Conservation (phyloP, 2,797 vertebrate genomes). For the Gambelia wislizenii region DNA sequence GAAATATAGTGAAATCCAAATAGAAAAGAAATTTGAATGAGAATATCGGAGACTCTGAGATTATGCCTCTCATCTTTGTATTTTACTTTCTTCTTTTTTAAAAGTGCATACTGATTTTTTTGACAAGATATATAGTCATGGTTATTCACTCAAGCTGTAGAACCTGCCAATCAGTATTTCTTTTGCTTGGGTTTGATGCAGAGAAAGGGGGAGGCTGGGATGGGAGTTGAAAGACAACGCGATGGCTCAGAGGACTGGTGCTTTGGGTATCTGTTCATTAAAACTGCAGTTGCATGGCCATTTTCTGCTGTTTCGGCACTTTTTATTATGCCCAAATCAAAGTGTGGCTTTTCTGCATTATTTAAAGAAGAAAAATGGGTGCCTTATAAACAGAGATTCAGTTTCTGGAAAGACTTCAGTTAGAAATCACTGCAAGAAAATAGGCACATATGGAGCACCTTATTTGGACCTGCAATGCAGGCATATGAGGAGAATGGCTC, state of each 20-base stretch:
- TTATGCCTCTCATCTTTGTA: conserved; percentile 75
- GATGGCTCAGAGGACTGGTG: conserved; percentile 49
- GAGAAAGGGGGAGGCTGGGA: conserved; percentile 61
- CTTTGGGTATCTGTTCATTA: conserved; percentile 71
- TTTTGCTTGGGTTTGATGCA: conserved; percentile 70
- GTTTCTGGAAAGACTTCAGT: conserved; percentile 56
- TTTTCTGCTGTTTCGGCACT: conserved; percentile 70
- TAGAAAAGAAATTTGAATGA: conserved; percentile 76
- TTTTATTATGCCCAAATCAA: conserved; percentile 67
- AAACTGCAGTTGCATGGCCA: conserved; percentile 60
- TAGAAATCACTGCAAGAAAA: conserved; percentile 46
- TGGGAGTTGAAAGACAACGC: conserved; percentile 61
- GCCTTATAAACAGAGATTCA: conserved; percentile 72
- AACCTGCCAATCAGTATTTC: conserved; percentile 72
- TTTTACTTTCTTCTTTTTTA: conserved; percentile 75
- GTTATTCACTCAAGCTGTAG: conserved; percentile 68
- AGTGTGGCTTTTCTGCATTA: conserved; percentile 39
- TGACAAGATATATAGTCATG: conserved; percentile 75
- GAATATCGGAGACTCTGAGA: conserved; percentile 69
- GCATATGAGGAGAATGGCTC: not conserved
- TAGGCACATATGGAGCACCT: conserved; percentile 47
- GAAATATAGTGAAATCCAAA: conserved; percentile 79
- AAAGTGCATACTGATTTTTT: conserved; percentile 73
- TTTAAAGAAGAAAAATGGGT: conserved; percentile 63
- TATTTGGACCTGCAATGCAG: conserved; percentile 59